Evolutionary conservation across 2,797 vertebrate genomes (phyloP).

Genomic region (Sebastiscus albofasciatus): DNA sequence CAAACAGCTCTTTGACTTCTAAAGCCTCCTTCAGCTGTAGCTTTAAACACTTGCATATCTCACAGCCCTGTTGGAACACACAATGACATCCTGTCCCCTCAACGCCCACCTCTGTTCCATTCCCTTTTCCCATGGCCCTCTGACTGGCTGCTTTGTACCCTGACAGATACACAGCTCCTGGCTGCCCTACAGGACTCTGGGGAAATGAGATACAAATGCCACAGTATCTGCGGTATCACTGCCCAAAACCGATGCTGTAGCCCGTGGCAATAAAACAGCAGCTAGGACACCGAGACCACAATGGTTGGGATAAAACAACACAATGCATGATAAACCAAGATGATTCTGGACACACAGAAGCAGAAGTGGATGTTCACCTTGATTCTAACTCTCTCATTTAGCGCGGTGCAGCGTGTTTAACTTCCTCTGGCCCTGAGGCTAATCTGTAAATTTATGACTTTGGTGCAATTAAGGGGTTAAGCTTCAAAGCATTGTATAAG

Average conservation of each 20-base stretch:
- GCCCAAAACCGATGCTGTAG: conserved; percentile 63
- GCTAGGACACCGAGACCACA: conserved; percentile 28
- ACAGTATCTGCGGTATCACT: conserved; percentile 63
- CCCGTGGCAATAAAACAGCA: conserved; percentile 63
- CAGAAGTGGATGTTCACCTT: neutral
- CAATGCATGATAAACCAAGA: conserved; percentile 11
- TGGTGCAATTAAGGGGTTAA: conserved; percentile 62
- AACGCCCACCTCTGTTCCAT: conserved; percentile 68
- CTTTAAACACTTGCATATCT: conserved; percentile 62
- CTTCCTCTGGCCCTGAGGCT: conserved; percentile 33
- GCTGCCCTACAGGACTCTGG: conserved; percentile 67
- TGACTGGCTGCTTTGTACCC: conserved; percentile 72
- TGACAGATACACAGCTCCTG: conserved; percentile 80
- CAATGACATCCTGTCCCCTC: conserved; percentile 67
- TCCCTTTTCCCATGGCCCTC: conserved; percentile 58
- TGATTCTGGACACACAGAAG: neutral
- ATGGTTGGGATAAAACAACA: conserved; percentile 38
- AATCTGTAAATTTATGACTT: conserved; percentile 44
- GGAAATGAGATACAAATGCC: conserved; percentile 79
- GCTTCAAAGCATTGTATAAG: conserved; percentile 52
- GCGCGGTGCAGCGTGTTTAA: conserved; percentile 29
- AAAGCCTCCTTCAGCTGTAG: conserved; percentile 50
- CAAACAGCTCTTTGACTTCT: conserved; percentile 54
- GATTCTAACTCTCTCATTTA: conserved; percentile 21
- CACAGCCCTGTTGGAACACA: conserved; percentile 58